These are phyloP conservation scores for Limnodromus scolopaceus DNA, from an alignment of 2,797 vertebrate genomes.

Conservation along the genomic window DNA sequence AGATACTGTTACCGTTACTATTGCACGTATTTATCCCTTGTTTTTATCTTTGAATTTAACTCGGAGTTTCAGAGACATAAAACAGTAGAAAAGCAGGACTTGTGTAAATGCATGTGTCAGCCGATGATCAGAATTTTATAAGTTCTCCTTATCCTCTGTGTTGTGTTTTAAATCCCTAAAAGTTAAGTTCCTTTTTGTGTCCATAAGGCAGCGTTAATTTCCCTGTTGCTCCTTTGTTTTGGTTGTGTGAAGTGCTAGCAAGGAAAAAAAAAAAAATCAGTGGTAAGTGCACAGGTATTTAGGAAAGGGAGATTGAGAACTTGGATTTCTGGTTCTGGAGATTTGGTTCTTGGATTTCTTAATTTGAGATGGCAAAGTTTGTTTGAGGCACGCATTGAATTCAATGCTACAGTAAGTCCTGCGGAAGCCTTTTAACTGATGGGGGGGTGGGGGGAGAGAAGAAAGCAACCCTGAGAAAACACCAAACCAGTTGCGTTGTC, in stretches of 20 bases:
- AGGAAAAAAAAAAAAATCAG: not conserved
- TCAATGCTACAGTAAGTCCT: rapidly evolving
- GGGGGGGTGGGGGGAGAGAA: not conserved
- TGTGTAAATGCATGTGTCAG: not conserved
- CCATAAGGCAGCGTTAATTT: not conserved
- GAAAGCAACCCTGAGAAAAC: not conserved
- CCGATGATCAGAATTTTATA: not conserved
- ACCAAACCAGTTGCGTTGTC: not conserved
- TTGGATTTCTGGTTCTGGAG: not conserved
- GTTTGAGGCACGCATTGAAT: not conserved
- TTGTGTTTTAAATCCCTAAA: not conserved
- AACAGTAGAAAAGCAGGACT: not conserved
- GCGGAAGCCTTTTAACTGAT: not conserved
- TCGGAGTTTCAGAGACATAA: not conserved
- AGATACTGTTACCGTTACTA: not conserved
- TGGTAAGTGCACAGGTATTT: not conserved
- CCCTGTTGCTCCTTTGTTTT: not conserved
- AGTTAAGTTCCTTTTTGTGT: not conserved
- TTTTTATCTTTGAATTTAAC: not conserved
- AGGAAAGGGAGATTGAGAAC: not conserved
- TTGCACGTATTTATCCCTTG: not conserved
- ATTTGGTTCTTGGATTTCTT: not conserved
- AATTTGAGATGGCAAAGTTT: not conserved
- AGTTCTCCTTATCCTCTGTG: not conserved
- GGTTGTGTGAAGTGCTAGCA: not conserved